A percentile compares a stretch with the other conserved stretches of the same genome.
These are phyloP conservation scores for Clitarchus hookeri DNA, from an alignment of 2,888 invertebrate species.

Conservation along the genomic window DNA sequence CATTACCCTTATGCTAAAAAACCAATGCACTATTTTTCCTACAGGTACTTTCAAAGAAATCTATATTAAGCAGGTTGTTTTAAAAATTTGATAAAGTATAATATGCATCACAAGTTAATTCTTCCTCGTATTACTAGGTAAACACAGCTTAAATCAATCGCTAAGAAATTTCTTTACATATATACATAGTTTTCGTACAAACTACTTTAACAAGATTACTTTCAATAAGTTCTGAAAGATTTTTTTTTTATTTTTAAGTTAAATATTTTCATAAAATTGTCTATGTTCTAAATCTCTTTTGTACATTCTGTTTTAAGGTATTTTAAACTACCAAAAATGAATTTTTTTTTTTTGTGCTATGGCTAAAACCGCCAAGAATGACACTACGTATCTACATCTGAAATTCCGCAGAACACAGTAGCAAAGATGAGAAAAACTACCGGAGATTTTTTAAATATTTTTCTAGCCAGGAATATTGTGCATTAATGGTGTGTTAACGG, in stretches of 20 bases:
- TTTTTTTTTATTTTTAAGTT: not conserved
- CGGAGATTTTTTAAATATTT: not conserved
- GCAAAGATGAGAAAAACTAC: not conserved
- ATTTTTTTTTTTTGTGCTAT: not conserved
- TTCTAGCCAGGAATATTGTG: not conserved
- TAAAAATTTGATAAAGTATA: not conserved
- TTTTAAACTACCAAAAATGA: not conserved
- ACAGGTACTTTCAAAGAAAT: conserved; percentile 9
- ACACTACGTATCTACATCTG: conserved; percentile 1
- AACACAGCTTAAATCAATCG: not conserved
- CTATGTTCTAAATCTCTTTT: not conserved
- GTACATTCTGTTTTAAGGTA: not conserved
- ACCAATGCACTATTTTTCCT: not conserved
- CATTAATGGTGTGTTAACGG: not conserved
- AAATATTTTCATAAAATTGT: conserved; percentile 6
- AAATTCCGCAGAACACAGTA: not conserved
- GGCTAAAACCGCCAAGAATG: not conserved
- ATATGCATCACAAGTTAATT: conserved; percentile 8
- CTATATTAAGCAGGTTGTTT: not conserved
- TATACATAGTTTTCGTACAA: conserved; percentile 14
- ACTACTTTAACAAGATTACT: conserved; percentile 2
- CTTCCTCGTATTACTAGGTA: not conserved
- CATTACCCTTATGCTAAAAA: not conserved
- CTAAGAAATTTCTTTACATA: not conserved
- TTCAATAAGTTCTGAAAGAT: conserved; percentile 7